Base-by-base conservation (phyloP, 2,113 vertebrate genomes). In the Tachycineta bicolor region DNA sequence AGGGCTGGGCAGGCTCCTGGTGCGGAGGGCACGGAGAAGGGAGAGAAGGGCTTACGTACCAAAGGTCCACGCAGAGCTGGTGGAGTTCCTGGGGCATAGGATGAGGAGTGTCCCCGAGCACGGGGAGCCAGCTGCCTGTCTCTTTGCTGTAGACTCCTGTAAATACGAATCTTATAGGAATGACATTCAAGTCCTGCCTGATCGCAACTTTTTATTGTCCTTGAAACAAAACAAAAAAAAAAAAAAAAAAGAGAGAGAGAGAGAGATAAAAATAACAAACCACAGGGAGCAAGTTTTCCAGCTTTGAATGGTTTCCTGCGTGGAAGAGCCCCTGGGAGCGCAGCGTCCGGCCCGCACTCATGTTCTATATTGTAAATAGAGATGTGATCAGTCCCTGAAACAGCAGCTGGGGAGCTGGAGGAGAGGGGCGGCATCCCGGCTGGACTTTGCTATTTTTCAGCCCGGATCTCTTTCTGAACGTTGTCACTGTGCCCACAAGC, bases 31-130 rank as follows among this genome's bases (percentile, higher is more conserved):
- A 94, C 3, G 39, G 95, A 78, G 84, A 28, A 62, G 91, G 96
- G 97, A 97, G 97, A 95, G 97, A 98, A 98, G 98, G 98, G 98
- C 98, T 98, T 96, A 95, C 25, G 97, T 98, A 98, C 98, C 98
- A 98, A 98, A 98, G 98, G 98, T 98, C 96, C 97, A 83, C 24
- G 69, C 90, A 97, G 95, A 96, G 95, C 96, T 95, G 95, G 95
- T 96, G 95, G 92, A 96, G 88, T 95, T 96, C 96, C 87, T 92
- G 91, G 97, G 97, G 95, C 94, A 90, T 85, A 97, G 97, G 93
- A 95, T 8, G 44, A 94, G 90, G 93, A 90, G 83, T 87, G 92
- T 87, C 95, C 88, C 94, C 25, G 0, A 14, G 16, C 94, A 78
- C 18, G 64, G 95, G 96, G 91, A 91, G 90, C 12, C 31, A 82